Evolutionary conservation across 2,113 vertebrate species (phyloP).

Genomic region (Rhinoderma darwinii): DNA sequence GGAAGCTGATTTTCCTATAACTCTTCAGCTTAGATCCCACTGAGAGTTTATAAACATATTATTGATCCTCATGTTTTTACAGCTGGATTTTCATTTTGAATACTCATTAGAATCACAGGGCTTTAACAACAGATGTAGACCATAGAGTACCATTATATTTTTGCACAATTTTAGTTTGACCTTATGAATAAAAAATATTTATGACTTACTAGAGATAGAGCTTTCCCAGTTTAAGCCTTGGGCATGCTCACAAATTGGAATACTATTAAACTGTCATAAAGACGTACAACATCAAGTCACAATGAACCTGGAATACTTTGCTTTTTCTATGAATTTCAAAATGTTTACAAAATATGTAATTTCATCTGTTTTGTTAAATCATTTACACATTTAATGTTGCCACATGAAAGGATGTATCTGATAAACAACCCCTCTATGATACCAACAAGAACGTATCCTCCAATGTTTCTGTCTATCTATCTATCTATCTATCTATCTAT

Average conservation of each 20-base stretch:
- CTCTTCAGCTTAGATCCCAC: constrained; percentile 19
- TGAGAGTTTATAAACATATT: constrained; percentile 38
- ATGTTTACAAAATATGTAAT: no score
- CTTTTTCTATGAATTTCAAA: no score
- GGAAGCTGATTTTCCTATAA: constrained; percentile 30
- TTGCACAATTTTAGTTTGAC: not conserved
- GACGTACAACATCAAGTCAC: not conserved
- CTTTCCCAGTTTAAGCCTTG: not conserved
- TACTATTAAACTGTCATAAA: not conserved
- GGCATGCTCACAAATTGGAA: not conserved
- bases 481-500: no score
- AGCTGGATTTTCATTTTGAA: constrained; percentile 22
- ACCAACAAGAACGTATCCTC: no score
- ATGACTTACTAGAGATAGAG: not conserved
- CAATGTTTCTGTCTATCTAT: no score
- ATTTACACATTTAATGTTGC: no score
- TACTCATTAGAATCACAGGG: not conserved
- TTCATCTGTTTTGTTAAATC: not conserved
- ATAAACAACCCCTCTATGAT: no score
- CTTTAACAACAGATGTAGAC: not conserved
- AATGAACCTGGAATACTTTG: not conserved
- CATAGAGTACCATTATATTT: not conserved
- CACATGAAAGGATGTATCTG: no score
- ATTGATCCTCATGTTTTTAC: constrained; percentile 39
- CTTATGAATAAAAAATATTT: constrained; percentile 7